Conservation (phyloP, 2,888 invertebrate genomes). For the Patella caerulea region DNA sequence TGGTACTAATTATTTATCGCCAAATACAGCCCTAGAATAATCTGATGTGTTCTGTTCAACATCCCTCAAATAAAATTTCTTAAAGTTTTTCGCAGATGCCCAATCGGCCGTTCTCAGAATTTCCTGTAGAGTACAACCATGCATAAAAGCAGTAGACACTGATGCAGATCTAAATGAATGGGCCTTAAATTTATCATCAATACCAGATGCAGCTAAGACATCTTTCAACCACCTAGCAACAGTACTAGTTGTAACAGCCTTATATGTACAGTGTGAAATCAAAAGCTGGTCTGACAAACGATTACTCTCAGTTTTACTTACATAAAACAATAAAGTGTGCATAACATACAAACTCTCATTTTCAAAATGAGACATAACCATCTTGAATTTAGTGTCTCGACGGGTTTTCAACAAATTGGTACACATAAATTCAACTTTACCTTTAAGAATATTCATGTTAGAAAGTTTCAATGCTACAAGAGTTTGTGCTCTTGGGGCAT, state of each 20-base stretch:
- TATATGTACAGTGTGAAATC: background rate
- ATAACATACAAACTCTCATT: background rate
- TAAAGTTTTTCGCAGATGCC: background rate
- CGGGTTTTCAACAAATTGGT: conserved; percentile 29
- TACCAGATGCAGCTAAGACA: conserved; percentile 16
- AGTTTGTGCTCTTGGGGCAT: conserved; percentile 33
- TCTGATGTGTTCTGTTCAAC: background rate
- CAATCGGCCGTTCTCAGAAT: background rate
- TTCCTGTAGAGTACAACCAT: background rate
- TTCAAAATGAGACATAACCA: conserved; percentile 13
- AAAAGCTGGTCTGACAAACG: background rate
- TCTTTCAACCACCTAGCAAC: background rate
- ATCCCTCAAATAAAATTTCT: background rate
- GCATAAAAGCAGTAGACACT: background rate
- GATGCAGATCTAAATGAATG: conserved; percentile 25
- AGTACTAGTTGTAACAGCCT: background rate
- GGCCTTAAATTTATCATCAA: conserved; percentile 21
- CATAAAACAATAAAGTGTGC: background rate
- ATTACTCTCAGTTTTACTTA: background rate
- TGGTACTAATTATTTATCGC: no score
- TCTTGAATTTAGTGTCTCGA: conserved; percentile 11
- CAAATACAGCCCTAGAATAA: no score
- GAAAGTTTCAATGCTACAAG: conserved; percentile 26
- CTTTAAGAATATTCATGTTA: conserved; percentile 21
- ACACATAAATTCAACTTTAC: conserved; percentile 28